A percentile compares a stretch with the other conserved stretches of the same genome.
Conservation (phyloP, 2,888 invertebrate species). For the Tipula confusa region DNA sequence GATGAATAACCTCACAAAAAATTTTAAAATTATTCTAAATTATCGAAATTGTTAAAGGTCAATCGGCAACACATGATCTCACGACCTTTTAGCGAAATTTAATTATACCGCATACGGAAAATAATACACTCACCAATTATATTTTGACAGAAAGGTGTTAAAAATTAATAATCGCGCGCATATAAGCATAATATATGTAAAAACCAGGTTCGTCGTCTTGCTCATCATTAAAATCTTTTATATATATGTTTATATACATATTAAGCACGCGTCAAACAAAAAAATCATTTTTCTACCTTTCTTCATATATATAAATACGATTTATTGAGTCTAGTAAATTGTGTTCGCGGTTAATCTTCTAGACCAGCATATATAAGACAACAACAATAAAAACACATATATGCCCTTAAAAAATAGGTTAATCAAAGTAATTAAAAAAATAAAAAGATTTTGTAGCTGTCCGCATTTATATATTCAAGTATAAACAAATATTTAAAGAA, state of each 20-base stretch:
- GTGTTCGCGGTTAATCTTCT: background rate
- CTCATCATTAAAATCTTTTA: background rate
- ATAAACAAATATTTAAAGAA: background rate
- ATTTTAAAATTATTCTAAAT: background rate
- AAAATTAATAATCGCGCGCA: background rate
- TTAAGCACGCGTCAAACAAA: background rate
- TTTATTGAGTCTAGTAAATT: background rate
- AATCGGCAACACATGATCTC: background rate
- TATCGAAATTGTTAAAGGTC: background rate
- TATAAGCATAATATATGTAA: background rate
- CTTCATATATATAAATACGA: background rate
- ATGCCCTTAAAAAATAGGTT: conserved; percentile 5
- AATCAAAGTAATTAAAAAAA: conserved; percentile 8
- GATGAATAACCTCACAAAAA: background rate
- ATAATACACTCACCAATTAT: background rate
- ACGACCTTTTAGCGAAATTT: background rate
- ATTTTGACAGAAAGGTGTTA: background rate
- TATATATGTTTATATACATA: background rate
- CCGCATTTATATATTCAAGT: background rate
- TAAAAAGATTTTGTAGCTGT: background rate
- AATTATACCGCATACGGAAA: background rate
- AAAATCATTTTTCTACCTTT: background rate
- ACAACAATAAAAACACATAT: background rate
- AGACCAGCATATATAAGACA: background rate
- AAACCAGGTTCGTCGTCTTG: background rate